Evolutionary conservation across 1,140 invertebrate species (phyloP), one percentile per base, ranked within the genome.

Genomic region (Protaetia brevitarsis): DNA sequence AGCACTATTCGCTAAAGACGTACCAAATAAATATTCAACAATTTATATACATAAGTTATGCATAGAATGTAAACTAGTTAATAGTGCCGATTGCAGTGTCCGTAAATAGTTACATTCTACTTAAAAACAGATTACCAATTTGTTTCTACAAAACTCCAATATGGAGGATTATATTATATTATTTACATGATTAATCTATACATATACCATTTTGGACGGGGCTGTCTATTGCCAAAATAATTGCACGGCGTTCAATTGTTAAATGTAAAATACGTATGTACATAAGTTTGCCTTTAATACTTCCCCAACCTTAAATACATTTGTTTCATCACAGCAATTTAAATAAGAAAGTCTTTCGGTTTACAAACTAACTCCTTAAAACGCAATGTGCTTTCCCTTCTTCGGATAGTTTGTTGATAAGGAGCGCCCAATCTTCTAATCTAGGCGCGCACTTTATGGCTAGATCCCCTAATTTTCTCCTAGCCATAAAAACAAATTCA

Each of bases 401-500:
- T 2, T 77, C 77, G 28, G 84, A 82, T 36, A 89, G 79, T 45
- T 82, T 80, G 8, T 82, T 77, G 1, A 87, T 84, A 5, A 90
- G 78, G 29, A 80, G 73, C 1, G 80, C 79, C 90, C 90, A 93
- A 41, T 90, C 84, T 30, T 87, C 83, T 3, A 88, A 74, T 65
- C 88, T 81, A 0, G 91, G 90, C 0, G 90, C 89, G 72, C 92
- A 93, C 0, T 84, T 82, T 13, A 93, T 76, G 1, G 84, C 80
- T n/a, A 89, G 79, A 30, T 88, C 83, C 2, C 89, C 90, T 7
- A 94, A 81, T 67, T 87, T 82, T 64, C 88, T 81, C 63, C 87
- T 82, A 10, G 90, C 91, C 83, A 92, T 90, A 76, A 93, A 87
- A 29, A 93, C 82, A 80, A 92, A 92, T 78, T 91, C 87, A 0